Base-by-base conservation (phyloP, 2,888 invertebrate genomes). In the Drosophila affinis region DNA sequence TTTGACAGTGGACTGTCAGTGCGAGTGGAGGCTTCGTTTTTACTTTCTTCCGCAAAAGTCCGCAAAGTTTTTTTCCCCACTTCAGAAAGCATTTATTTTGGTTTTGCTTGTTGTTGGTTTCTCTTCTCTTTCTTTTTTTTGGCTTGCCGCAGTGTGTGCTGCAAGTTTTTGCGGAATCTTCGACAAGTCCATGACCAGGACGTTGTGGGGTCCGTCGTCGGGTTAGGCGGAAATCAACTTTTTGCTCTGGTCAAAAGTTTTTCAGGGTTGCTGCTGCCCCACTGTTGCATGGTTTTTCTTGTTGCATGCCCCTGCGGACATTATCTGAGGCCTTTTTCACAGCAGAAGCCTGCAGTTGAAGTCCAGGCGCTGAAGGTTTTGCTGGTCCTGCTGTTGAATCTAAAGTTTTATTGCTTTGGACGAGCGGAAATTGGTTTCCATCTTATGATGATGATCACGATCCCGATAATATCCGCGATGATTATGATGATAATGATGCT, bases 1-100 rank as follows among this genome's bases (percentile, higher is more conserved):
- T 86, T 86, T 84, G 86, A 88, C 88, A 87, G 73, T 71, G 70
- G 76, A 77, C 83, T 85, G 88, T 76, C 86, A 77, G 72, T 76
- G 73, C 72, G 68, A 63, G 77, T 68, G 71, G 70, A 71, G 61
- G 34, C 65, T 49, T 65, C 45, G 85, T 75, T 84, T 81, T 78
- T 81, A 84, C 84, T 87, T 81, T 83, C 73, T 62, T 74, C 54
- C 49, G 51, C 39, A 39, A 39, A 39, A 21, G 52, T 69, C 49
- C 9, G 45, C 54, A 46, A 59, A 47, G 58, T 61, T 61, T 57
- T 46, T 46, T 34, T 53, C 9, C 18, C 12, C 17, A 21, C 18
- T 14, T 12, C 34, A 17, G 27, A 18, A 6, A 17, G 6, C 32
- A 52, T 73, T 75, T 27, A 44, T 64, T 51, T 51, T 49, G 47